Evolutionary conservation across 2,797 vertebrate genomes (phyloP).

Genomic region (Poecilia wingei): DNA sequence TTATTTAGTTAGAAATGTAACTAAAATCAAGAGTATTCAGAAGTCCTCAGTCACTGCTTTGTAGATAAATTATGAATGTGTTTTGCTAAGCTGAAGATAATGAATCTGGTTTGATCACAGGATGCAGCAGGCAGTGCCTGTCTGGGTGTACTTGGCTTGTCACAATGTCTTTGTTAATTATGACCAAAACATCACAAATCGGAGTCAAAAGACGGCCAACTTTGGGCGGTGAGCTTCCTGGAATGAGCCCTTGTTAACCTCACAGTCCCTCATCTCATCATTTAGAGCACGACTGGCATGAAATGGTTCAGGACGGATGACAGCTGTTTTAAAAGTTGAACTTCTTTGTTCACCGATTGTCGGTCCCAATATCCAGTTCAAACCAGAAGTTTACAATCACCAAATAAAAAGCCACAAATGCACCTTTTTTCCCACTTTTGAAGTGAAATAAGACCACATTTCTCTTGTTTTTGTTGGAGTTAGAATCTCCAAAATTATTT

Average conservation of each 20-base stretch:
- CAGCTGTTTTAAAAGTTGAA: slow-evolving; percentile 1
- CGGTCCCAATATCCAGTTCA: background rate
- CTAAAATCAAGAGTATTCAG: background rate
- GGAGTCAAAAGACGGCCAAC: slow-evolving; percentile 10
- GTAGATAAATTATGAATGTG: slow-evolving; percentile 13
- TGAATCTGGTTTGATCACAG: slow-evolving; percentile 21
- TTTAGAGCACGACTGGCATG: slow-evolving; percentile 3
- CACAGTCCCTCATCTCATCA: slow-evolving; percentile 1
- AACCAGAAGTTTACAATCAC: background rate
- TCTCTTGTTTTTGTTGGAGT: background rate
- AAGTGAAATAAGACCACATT: too few species aligned
- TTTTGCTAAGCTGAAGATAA: slow-evolving; percentile 21
- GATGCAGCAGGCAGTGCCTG: slow-evolving; percentile 57
- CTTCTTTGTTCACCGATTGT: background rate
- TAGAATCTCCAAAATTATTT: background rate
- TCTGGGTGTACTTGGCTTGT: slow-evolving; percentile 16
- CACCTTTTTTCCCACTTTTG: too few species aligned
- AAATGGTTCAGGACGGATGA: background rate
- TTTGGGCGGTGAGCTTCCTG: slow-evolving; percentile 59
- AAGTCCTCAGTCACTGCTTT: slow-evolving; percentile 4
- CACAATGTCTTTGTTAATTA: slow-evolving; percentile 27
- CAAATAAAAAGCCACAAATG: background rate
- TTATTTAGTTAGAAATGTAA: background rate
- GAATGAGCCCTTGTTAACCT: slow-evolving; percentile 30
- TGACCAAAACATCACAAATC: slow-evolving; percentile 9